A percentile compares a stretch with the other conserved stretches of the same genome.
Conservation (phyloP, 2,888 invertebrate genomes). For the Lepetodrilus schrolli region DNA sequence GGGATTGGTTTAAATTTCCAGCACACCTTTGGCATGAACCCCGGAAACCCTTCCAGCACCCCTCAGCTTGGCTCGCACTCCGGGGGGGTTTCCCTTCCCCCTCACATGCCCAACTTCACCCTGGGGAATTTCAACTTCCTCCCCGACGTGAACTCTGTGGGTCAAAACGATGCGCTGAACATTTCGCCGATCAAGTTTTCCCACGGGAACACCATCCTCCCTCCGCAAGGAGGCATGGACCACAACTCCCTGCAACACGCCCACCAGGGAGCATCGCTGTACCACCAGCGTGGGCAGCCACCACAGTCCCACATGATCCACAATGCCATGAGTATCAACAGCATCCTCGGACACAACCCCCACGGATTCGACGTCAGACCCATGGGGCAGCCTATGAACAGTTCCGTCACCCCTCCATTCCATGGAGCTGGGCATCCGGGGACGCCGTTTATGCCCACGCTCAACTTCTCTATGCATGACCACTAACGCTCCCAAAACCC, state of each 20-base stretch:
- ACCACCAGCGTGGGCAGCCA: constrained; percentile 69
- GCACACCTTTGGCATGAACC: constrained; percentile 69
- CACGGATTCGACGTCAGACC: constrained; percentile 71
- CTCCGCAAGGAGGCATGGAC: constrained; percentile 64
- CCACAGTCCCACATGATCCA: constrained; percentile 66
- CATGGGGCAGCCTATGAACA: constrained; percentile 64
- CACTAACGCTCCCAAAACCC: too few species aligned
- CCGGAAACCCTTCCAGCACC: constrained; percentile 43
- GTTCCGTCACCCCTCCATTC: constrained; percentile 70
- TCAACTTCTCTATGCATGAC: constrained; percentile 73
- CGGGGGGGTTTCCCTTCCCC: constrained; percentile 55
- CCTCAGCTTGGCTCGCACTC: constrained; percentile 40
- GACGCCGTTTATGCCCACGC: constrained; percentile 71
- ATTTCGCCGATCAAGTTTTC: constrained; percentile 74
- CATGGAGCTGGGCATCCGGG: constrained; percentile 67
- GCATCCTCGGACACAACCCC: constrained; percentile 73
- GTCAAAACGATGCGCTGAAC: constrained; percentile 65
- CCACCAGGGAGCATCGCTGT: constrained; percentile 59
- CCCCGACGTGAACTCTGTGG: constrained; percentile 64
- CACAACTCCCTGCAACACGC: constrained; percentile 65
- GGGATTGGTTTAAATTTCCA: constrained; percentile 72
- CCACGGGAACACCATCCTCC: constrained; percentile 67
- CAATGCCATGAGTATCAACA: constrained; percentile 73
- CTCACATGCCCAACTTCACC: constrained; percentile 73
- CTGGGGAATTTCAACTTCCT: constrained; percentile 68